Evolutionary conservation across 2,113 vertebrate genomes (phyloP).

Genomic region (Eclectus roratus): DNA sequence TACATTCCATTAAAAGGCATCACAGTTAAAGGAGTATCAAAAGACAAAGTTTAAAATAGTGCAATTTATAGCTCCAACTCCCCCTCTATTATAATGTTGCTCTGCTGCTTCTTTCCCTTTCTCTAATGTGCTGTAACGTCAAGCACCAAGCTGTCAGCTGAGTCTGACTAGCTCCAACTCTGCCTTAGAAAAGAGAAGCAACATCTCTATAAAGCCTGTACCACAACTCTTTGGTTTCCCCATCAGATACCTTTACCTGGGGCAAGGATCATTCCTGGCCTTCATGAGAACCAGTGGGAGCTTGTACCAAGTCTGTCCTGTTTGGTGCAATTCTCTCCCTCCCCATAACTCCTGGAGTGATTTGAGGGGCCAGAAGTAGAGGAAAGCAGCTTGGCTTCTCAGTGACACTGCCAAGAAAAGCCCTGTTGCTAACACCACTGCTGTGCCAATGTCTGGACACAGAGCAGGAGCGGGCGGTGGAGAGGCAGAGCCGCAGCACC

Average conservation of each 20-base stretch:
- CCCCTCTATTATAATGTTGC: not conserved
- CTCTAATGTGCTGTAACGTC: not conserved
- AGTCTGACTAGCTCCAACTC: not conserved
- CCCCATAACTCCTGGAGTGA: accelerated
- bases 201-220: not conserved
- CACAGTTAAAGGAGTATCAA: not conserved
- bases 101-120: not conserved
- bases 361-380: not conserved
- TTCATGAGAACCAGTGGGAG: not conserved
- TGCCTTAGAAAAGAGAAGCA: not conserved
- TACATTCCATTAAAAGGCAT: not conserved
- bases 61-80: not conserved
- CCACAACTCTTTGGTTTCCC: not conserved
- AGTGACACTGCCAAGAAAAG: not conserved
- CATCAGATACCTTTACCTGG: not conserved
- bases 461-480: not conserved
- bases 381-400: not conserved
- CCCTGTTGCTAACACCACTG: not conserved
- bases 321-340: not conserved
- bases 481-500: not conserved
- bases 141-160: not conserved
- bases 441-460: not conserved
- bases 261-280: not conserved
- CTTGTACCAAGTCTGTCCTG: not conserved
- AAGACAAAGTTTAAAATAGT: not conserved